These are phyloP conservation scores for Amblyraja radiata DNA, from an alignment of 2,797 vertebrate genomes.

Conservation along the genomic window DNA sequence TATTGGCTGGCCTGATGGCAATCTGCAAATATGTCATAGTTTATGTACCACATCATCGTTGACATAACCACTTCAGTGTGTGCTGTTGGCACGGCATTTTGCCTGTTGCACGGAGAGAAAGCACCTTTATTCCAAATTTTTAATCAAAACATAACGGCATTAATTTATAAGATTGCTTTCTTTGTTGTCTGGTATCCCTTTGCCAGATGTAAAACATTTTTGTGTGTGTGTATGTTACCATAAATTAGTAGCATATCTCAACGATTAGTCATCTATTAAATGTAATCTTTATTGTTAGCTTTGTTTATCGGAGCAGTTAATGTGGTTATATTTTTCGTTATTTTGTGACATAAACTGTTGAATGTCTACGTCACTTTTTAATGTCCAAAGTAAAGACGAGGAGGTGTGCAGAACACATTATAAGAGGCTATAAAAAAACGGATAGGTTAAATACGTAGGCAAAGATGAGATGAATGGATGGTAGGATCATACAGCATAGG, in stretches of 20 bases:
- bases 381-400: neutral
- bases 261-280: neutral
- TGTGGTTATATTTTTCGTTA: neutral
- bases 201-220: neutral
- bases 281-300: neutral
- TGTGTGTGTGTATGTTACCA: neutral
- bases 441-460: too few relatives aligned
- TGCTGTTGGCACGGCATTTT: neutral
- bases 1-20: neutral
- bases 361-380: neutral
- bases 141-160: neutral
- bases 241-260: neutral
- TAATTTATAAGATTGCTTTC: neutral
- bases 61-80: neutral
- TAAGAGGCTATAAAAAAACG: too few relatives aligned
- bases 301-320: neutral
- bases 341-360: neutral
- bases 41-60: neutral
- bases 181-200: neutral
- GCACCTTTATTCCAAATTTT: neutral
- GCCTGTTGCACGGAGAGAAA: neutral
- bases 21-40: neutral
- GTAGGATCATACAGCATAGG: too few relatives aligned
- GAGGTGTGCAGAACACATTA: too few relatives aligned
- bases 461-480: too few relatives aligned